These are phyloP conservation scores for Toxotes jaculatrix DNA, from an alignment of 2,113 vertebrate genomes.

Conservation along the genomic window DNA sequence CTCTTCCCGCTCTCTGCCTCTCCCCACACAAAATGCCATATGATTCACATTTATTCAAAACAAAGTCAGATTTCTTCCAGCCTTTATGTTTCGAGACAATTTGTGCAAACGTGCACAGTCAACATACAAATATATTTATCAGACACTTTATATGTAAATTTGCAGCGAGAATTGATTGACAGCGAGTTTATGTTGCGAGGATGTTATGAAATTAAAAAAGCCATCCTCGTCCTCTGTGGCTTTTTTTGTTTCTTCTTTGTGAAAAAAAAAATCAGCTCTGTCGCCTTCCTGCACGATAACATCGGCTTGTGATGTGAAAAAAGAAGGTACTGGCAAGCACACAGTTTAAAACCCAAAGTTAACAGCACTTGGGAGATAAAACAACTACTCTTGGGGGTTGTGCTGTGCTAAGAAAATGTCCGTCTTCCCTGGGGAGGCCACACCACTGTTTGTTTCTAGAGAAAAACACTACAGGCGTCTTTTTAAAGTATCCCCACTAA, in stretches of 20 bases:
- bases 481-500: slow-evolving; percentile 71
- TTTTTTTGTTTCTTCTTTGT: no score
- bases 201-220: slow-evolving; percentile 72
- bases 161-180: slow-evolving; percentile 71
- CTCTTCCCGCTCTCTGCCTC: slow-evolving; percentile 47
- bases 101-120: slow-evolving; percentile 58
- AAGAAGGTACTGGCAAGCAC: slow-evolving; percentile 58
- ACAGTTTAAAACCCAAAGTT: slow-evolving; percentile 71
- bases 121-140: slow-evolving; percentile 79
- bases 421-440: slow-evolving; percentile 73
- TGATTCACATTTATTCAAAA: slow-evolving; percentile 72
- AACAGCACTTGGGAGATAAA: slow-evolving; percentile 76
- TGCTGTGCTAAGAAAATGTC: slow-evolving; percentile 65
- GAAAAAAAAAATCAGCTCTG: slow-evolving; percentile 7
- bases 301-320: slow-evolving; percentile 55
- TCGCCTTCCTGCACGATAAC: slow-evolving; percentile 44
- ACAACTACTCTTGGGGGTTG: slow-evolving; percentile 66
- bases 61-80: slow-evolving; percentile 61
- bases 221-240: slow-evolving; percentile 10
- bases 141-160: slow-evolving; percentile 85
- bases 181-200: slow-evolving; percentile 69
- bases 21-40: slow-evolving; percentile 50
- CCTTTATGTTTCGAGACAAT: slow-evolving; percentile 70
- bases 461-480: slow-evolving; percentile 70
- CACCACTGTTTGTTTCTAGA: slow-evolving; percentile 80